These are phyloP conservation scores for Pangasianodon gigas DNA, from an alignment of 2,113 vertebrate species.

Conservation along the genomic window DNA sequence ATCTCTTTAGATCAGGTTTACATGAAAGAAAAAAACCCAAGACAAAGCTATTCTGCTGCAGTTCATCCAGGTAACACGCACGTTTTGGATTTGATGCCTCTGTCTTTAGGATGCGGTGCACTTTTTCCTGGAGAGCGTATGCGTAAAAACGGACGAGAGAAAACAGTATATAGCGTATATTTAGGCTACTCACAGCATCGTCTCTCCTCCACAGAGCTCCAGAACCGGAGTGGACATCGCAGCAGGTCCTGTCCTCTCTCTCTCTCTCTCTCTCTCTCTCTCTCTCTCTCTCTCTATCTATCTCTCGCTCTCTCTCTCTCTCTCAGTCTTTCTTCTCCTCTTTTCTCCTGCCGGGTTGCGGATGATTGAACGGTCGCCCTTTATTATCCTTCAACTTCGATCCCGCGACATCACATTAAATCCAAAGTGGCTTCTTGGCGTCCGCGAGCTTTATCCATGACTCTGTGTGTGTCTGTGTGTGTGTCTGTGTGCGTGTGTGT, in stretches of 20 bases:
- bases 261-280: slow-evolving; percentile 23
- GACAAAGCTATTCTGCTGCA: background rate
- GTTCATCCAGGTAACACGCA: background rate
- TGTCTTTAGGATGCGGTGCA: slow-evolving; percentile 50
- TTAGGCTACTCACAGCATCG: slow-evolving; percentile 85
- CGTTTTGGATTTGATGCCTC: background rate
- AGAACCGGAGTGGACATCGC: slow-evolving; percentile 77
- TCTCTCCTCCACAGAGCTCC: slow-evolving; percentile 89
- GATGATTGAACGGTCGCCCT: slow-evolving; percentile 8
- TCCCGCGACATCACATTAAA: slow-evolving; percentile 30
- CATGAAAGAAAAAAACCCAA: background rate
- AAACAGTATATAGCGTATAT: background rate
- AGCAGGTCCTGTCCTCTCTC: slow-evolving; percentile 64
- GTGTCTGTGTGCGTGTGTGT: background rate
- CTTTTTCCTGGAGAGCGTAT: slow-evolving; percentile 63
- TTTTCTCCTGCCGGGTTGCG: slow-evolving; percentile 18
- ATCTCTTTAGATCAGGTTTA: background rate
- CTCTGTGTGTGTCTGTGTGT: background rate
- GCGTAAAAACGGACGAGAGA: slow-evolving; percentile 56
- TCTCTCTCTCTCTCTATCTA: background rate
- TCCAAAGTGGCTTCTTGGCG: slow-evolving; percentile 31
- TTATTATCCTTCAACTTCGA: slow-evolving; percentile 30
- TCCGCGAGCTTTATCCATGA: slow-evolving; percentile 18
- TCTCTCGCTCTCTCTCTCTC: background rate
- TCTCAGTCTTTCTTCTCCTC: background rate